Evolutionary conservation across 2,888 invertebrate species (phyloP).

Genomic region (Galeruca laticollis): DNA sequence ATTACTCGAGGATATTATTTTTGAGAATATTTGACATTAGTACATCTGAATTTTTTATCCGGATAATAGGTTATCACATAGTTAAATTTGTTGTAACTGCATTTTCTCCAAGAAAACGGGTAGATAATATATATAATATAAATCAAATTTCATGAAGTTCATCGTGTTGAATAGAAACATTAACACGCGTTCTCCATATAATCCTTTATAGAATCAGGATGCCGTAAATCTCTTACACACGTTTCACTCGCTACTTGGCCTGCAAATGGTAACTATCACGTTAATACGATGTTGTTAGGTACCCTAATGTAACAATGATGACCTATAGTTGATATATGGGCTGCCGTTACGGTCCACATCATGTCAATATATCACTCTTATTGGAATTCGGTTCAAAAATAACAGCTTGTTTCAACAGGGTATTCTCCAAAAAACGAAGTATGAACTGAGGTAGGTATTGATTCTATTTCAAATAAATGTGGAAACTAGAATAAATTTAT

Average conservation of each 20-base stretch:
- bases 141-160: too few species aligned
- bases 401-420: neutral
- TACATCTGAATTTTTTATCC: too few species aligned
- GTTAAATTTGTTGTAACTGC: too few species aligned
- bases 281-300: constrained; percentile 34
- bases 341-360: constrained; percentile 50
- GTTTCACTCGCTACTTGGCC: constrained; percentile 6
- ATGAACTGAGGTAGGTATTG: too few species aligned
- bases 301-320: constrained; percentile 52
- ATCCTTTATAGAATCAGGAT: neutral
- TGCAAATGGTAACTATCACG: constrained; percentile 24
- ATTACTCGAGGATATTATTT: too few species aligned
- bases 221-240: constrained; percentile 3
- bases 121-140: too few species aligned
- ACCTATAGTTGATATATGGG: constrained; percentile 53
- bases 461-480: too few species aligned
- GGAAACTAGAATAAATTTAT: too few species aligned
- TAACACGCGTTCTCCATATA: constrained; percentile 8
- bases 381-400: constrained; percentile 47
- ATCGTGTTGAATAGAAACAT: neutral
- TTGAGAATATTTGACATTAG: too few species aligned
- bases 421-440: too few species aligned
- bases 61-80: too few species aligned
- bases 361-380: constrained; percentile 51
- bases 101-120: too few species aligned